These are phyloP conservation scores for Salminus brasiliensis DNA, from an alignment of 2,113 vertebrate species.

Conservation along the genomic window DNA sequence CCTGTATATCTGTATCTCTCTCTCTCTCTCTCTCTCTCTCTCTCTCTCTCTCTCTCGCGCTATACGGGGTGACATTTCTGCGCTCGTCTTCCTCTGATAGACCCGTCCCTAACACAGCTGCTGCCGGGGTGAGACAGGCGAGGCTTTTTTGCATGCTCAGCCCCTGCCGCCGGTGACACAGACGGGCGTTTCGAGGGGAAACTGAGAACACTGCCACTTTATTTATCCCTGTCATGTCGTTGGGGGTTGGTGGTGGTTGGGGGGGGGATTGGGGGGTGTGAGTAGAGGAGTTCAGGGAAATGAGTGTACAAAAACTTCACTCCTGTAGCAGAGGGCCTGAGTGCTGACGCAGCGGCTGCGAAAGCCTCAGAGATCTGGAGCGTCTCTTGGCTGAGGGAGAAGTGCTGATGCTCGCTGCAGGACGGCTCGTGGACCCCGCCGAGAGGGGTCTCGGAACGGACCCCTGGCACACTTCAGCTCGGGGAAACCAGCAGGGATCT, in stretches of 20 bases:
- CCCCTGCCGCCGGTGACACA: background rate
- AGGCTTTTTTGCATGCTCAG: background rate
- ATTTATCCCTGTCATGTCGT: slow-evolving; percentile 34
- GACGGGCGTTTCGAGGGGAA: background rate
- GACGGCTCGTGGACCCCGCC: slow-evolving; percentile 27
- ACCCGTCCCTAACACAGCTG: slow-evolving; percentile 15
- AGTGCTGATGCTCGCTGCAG: slow-evolving; percentile 36
- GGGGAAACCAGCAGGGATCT: too few species aligned
- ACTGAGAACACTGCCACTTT: slow-evolving; percentile 27
- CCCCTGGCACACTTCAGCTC: slow-evolving; percentile 55
- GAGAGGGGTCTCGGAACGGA: background rate
- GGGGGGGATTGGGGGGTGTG: background rate
- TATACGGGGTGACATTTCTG: slow-evolving; percentile 34
- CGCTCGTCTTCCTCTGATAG: slow-evolving; percentile 38
- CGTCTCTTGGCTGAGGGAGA: slow-evolving; percentile 42
- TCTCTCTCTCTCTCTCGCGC: background rate
- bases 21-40: too few species aligned
- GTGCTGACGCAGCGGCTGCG: background rate
- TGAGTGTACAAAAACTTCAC: slow-evolving; percentile 29
- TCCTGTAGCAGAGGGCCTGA: slow-evolving; percentile 24
- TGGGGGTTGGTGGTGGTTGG: slow-evolving; percentile 16
- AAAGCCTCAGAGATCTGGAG: slow-evolving; percentile 15
- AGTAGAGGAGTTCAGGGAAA: slow-evolving; percentile 30
- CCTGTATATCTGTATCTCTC: fast-evolving
- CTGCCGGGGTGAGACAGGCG: slow-evolving; percentile 15